These are phyloP conservation scores for Echinometra lucunter DNA, from an alignment of 53 echinoderm and acorn worm genomes.

Conservation along the genomic window DNA sequence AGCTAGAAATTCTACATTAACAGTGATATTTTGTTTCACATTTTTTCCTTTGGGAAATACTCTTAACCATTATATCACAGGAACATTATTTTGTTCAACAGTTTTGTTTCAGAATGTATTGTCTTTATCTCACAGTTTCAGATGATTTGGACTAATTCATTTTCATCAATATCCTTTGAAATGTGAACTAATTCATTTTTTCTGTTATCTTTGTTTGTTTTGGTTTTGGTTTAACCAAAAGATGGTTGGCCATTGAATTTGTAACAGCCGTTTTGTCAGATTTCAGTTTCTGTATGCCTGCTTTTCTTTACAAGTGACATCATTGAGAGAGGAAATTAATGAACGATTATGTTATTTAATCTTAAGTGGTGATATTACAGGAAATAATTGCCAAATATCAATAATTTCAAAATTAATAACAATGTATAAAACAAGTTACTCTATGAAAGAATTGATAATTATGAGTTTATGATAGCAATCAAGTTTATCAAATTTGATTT, in stretches of 20 bases:
- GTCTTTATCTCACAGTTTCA: not conserved
- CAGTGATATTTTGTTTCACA: not conserved
- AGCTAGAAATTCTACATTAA: not conserved
- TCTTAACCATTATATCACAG: not conserved
- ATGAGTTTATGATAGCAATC: not conserved
- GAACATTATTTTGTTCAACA: not conserved
- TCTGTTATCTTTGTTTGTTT: slow-evolving; percentile 1
- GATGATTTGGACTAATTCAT: not conserved
- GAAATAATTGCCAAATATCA: not conserved
- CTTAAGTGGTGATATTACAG: not conserved
- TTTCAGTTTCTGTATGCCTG: not conserved
- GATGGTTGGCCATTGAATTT: not conserved
- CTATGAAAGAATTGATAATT: not conserved
- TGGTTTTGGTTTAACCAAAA: not conserved
- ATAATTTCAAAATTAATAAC: not conserved
- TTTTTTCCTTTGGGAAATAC: not conserved
- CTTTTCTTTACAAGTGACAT: not conserved
- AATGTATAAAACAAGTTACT: not conserved
- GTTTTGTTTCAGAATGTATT: slow-evolving; percentile 37
- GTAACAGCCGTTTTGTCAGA: not conserved
- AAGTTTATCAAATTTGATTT: not conserved
- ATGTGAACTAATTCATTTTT: not conserved
- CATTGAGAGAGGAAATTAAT: not conserved
- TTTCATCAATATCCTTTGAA: not conserved
- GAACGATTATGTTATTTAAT: not conserved